A percentile compares a stretch with the other conserved stretches of the same genome.
Evolutionary conservation across 2,113 vertebrate species (phyloP).

Genomic region (Centropristis striata): DNA sequence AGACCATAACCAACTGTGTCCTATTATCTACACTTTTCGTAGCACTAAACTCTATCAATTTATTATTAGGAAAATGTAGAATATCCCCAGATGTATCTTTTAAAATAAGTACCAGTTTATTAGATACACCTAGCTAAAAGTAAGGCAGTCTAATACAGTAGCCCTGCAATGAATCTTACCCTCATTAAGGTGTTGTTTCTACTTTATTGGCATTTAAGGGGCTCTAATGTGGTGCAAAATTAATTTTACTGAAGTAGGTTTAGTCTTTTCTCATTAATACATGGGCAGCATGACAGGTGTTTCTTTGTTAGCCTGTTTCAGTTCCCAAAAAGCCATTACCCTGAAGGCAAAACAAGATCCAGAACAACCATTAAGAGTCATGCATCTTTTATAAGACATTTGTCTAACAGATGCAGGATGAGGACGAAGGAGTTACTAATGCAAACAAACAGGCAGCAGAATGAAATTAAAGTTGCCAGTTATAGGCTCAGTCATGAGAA

Average conservation of each 20-base stretch:
- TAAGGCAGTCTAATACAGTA: too few relatives aligned
- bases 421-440: not conserved
- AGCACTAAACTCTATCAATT: too few relatives aligned
- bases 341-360: slow-evolving; percentile 57
- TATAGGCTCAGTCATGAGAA: not conserved
- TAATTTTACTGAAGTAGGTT: not conserved
- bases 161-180: not conserved
- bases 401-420: slow-evolving; percentile 45
- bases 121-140: too few relatives aligned
- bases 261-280: not conserved
- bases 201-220: not conserved
- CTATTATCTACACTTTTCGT: too few relatives aligned
- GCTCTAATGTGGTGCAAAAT: not conserved
- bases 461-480: too few relatives aligned
- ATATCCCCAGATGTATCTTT: too few relatives aligned
- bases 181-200: not conserved
- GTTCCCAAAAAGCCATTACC: not conserved
- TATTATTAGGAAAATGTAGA: too few relatives aligned
- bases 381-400: slow-evolving; percentile 69
- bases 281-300: not conserved
- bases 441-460: not conserved
- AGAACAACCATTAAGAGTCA: slow-evolving; percentile 46
- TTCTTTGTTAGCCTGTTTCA: slow-evolving; percentile 20
- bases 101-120: too few relatives aligned
- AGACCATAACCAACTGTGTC: too few relatives aligned